Conservation (phyloP, 2,888 invertebrate genomes). For the Amblyjoppa fuscipennis region DNA sequence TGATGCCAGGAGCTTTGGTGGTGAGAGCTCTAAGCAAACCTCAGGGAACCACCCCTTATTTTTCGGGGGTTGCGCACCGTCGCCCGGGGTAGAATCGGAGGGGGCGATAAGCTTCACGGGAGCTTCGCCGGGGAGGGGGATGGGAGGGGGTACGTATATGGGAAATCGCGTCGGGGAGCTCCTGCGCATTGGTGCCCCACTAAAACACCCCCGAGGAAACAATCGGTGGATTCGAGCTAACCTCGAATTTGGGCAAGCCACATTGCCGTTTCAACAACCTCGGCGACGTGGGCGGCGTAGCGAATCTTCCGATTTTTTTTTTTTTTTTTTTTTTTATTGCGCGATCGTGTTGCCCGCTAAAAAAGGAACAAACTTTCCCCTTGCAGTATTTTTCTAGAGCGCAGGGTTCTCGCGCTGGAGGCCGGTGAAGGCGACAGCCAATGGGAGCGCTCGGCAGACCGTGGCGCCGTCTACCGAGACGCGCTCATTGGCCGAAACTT, state of each 20-base stretch:
- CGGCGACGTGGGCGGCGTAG: not conserved
- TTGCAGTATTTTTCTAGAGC: not conserved
- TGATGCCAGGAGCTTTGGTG: constrained; percentile 59
- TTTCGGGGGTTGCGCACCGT: constrained; percentile 68
- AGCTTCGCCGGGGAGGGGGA: constrained; percentile 16
- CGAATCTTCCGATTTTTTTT: not conserved
- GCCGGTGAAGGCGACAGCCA: not conserved
- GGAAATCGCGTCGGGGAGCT: constrained; percentile 78
- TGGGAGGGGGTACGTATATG: constrained; percentile 66
- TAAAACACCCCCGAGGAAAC: constrained; percentile 81
- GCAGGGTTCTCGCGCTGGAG: not conserved
- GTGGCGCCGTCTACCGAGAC: constrained; percentile 7
- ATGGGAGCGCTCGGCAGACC: constrained; percentile 9
- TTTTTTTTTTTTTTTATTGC: not conserved
- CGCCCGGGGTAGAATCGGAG: constrained; percentile 51
- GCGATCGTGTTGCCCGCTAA: not conserved
- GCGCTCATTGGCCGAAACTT: not conserved
- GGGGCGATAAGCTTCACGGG: constrained; percentile 53
- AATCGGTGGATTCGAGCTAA: constrained; percentile 72
- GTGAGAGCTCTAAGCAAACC: constrained; percentile 75
- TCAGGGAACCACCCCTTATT: constrained; percentile 80
- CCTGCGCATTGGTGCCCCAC: constrained; percentile 84
- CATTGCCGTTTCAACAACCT: not conserved
- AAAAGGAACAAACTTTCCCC: not conserved
- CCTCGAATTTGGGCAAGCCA: constrained; percentile 70